These are phyloP conservation scores for Synanceia verrucosa DNA, from an alignment of 2,797 vertebrate genomes.

Conservation along the genomic window DNA sequence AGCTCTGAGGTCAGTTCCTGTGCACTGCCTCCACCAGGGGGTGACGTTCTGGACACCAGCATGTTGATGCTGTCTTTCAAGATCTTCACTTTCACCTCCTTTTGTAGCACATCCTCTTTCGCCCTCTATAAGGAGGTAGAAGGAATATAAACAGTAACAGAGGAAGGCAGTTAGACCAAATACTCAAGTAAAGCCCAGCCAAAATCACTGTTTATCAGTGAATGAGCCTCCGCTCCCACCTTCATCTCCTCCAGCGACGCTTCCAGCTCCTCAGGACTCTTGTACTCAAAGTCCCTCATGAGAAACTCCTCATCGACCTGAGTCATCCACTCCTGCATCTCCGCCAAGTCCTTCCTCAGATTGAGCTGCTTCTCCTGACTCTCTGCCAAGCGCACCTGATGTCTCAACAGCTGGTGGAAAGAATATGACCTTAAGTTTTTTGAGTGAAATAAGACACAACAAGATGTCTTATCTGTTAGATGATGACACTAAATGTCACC, in stretches of 20 bases:
- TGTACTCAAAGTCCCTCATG: conserved; percentile 98
- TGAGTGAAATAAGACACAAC: not conserved
- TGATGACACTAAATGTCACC: not conserved
- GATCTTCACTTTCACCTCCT: conserved; percentile 98
- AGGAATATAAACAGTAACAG: not conserved
- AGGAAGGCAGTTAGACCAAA: not conserved
- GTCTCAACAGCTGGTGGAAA: conserved; percentile 85
- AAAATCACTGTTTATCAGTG: not conserved
- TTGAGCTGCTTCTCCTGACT: conserved; percentile 92
- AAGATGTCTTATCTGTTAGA: not conserved
- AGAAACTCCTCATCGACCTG: conserved; percentile 98
- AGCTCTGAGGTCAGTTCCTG: conserved; percentile 87
- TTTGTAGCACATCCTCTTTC: conserved; percentile 98
- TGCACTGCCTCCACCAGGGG: conserved; percentile 77
- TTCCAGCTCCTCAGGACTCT: conserved; percentile 94
- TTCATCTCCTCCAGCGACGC: conserved; percentile 96
- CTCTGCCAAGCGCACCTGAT: conserved; percentile 88
- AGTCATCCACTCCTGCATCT: conserved; percentile 98
- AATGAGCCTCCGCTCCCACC: conserved; percentile 72
- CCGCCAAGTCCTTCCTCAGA: conserved; percentile 94
- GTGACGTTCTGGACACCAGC: conserved; percentile 83
- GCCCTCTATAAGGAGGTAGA: conserved; percentile 85
- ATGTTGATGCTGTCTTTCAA: conserved; percentile 95
- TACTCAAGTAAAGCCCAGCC: not conserved
- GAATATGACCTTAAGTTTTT: not conserved